Evolutionary conservation across 2,888 invertebrate genomes (phyloP).

Genomic region (Cephus spinipes): DNA sequence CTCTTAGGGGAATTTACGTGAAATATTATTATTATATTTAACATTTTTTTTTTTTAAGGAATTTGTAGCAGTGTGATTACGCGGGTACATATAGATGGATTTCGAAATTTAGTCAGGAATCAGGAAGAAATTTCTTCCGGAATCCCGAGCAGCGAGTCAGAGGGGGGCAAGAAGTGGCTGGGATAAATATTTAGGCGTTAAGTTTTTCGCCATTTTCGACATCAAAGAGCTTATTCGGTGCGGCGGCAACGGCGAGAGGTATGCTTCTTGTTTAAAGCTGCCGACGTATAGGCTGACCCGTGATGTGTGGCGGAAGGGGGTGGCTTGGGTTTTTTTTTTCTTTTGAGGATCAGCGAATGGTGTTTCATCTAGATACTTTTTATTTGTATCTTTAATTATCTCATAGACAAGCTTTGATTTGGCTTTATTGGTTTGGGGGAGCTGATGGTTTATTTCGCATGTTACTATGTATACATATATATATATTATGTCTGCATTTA

Average conservation of each 20-base stretch:
- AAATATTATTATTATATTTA: neutral
- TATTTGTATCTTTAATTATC: neutral
- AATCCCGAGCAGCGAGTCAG: conserved; percentile 2
- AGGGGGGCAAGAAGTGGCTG: conserved; percentile 8
- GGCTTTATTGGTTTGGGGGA: neutral
- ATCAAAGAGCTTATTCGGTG: neutral
- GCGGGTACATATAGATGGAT: neutral
- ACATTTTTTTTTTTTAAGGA: neutral
- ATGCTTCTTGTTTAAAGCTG: neutral
- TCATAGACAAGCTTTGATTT: neutral
- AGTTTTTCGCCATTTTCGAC: neutral
- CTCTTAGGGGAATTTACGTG: neutral
- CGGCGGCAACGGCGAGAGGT: neutral
- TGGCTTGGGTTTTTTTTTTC: too few species aligned
- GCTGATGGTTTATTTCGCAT: neutral
- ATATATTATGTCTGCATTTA: conserved; percentile 16
- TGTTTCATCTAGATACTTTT: neutral
- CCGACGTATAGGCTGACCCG: neutral
- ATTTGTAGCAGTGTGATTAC: neutral
- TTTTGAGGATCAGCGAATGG: too few species aligned
- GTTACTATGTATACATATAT: too few species aligned
- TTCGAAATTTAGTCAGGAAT: neutral
- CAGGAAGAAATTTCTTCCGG: neutral
- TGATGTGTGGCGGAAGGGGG: too few species aligned
- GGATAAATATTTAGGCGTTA: conserved; percentile 1